Evolutionary conservation across 1,140 invertebrate genomes (phyloP), one percentile per base, ranked within the genome.

Genomic region (Drosophila kurseongensis): DNA sequence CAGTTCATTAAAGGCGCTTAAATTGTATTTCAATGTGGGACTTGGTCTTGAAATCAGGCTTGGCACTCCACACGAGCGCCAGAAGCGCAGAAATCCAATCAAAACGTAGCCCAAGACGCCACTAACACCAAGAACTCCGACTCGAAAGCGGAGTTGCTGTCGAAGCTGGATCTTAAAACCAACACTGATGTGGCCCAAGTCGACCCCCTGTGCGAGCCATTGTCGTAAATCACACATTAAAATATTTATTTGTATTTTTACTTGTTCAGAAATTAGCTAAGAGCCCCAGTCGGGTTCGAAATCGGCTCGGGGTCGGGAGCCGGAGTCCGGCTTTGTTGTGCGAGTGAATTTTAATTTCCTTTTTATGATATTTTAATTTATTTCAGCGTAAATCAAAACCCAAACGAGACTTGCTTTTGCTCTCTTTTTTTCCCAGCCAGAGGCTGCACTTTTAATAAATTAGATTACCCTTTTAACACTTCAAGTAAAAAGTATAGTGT

Each of bases 331-430:
- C 65, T 88, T 86, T 86, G 78, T 79, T 82, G 65, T 86, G 57
- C 76, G 84, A 91, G 81, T 90, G 90, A 91, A 91, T 91, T 91
- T 91, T 91, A 91, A 91, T 91, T 91, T 91, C 86, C 83, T 91
- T 91, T 91, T 91, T 91, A 91, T 90, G 85, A 91, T 91, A 91
- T 91, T 91, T 91, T 91, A 91, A 91, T 91, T 91, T 91, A 91
- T 91, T 91, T 91, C 74, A 78, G 86, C 88, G 86, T 91, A 91
- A 91, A 91, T 91, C 90, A 91, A 89, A 88, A 89, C 51, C 77
- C 68, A 84, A 89, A 89, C 84, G 84, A 89, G 84, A 67, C 74
- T 38, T 40, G 69, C 80, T 80, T 58, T 58, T 68, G 10, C 41
- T 44, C 18, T 51, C 44, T 47, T 44, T 50, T 50, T 50, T 13